Conservation (phyloP, 2,113 vertebrate species). For the Aptenodytes patagonicus region DNA sequence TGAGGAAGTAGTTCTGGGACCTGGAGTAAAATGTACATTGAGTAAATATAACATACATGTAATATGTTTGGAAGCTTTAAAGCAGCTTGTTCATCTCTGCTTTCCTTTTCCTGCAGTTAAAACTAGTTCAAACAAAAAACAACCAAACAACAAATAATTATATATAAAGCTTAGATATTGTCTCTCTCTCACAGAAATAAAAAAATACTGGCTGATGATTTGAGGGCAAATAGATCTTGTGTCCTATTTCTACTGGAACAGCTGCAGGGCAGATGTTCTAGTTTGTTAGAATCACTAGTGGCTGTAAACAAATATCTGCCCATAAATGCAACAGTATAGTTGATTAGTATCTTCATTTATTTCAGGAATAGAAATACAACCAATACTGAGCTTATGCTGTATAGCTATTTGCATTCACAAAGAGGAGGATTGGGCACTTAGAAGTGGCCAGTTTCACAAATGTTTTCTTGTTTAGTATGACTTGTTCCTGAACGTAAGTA, state of each 20-base stretch:
- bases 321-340: background rate
- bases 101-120: background rate
- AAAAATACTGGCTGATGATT: background rate
- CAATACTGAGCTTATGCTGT: background rate
- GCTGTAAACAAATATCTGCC: background rate
- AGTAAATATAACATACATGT: background rate
- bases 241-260: background rate
- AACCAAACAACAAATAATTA: background rate
- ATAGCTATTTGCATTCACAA: background rate
- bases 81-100: background rate
- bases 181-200: background rate
- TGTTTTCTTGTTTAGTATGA: background rate
- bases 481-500: background rate
- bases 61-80: background rate
- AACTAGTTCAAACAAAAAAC: background rate
- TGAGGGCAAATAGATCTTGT: background rate
- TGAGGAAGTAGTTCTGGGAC: background rate
- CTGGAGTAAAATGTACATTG: background rate
- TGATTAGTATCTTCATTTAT: background rate
- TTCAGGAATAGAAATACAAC: background rate
- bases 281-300: background rate
- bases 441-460: background rate
- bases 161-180: background rate
- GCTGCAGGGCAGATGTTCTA: constrained; percentile 8
- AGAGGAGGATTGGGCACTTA: fast-evolving